These are phyloP conservation scores for Cryptocheilus praepositus DNA, from an alignment of 2,888 invertebrate species.

Conservation along the genomic window DNA sequence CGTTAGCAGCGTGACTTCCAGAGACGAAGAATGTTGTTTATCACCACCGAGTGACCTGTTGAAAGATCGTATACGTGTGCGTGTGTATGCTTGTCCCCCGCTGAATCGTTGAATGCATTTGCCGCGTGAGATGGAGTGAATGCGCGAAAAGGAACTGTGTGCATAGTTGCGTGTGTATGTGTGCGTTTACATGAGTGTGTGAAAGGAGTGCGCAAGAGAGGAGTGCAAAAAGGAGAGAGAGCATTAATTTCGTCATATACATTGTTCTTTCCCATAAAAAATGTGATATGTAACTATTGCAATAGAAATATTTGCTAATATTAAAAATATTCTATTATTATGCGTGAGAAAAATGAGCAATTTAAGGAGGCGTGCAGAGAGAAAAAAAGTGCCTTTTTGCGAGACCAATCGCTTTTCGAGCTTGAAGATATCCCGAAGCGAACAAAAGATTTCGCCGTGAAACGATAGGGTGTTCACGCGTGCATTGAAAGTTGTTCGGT, in stretches of 20 bases:
- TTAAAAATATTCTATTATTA: constrained; percentile 52
- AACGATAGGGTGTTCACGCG: neutral
- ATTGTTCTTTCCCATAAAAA: constrained; percentile 59
- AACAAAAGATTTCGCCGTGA: neutral
- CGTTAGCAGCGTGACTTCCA: no score
- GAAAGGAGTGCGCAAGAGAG: constrained; percentile 17
- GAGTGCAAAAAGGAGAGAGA: constrained; percentile 23
- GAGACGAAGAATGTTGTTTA: no score
- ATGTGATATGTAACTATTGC: constrained; percentile 72
- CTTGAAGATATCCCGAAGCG: neutral
- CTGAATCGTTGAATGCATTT: neutral
- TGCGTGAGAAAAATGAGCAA: constrained; percentile 28
- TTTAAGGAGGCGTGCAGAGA: constrained; percentile 14
- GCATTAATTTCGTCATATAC: constrained; percentile 41
- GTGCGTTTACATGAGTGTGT: neutral
- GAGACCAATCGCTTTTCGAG: neutral
- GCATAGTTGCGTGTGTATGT: no score
- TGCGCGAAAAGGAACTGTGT: neutral
- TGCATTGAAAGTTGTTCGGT: neutral
- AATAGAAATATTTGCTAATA: constrained; percentile 68
- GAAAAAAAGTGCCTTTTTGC: neutral
- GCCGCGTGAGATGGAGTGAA: neutral
- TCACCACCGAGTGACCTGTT: neutral
- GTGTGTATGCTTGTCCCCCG: constrained; percentile 8
- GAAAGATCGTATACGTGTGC: constrained; percentile 5